Evolutionary conservation across 1,140 invertebrate species (phyloP).

Genomic region (Chionoecetes opilio): DNA sequence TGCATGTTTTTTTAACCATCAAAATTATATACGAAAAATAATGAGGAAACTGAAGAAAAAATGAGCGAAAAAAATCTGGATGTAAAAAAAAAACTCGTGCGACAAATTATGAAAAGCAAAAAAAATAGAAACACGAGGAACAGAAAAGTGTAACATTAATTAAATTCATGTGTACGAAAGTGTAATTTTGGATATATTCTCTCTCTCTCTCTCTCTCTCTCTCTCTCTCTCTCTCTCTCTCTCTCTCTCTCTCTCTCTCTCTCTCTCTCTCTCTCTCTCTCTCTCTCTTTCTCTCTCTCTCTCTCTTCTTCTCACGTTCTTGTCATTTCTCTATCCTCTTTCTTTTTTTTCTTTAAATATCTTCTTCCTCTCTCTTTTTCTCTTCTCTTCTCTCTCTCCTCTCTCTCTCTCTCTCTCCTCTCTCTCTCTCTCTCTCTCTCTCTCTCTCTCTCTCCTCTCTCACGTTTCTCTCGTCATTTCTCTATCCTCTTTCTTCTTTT

Average conservation of each 20-base stretch:
- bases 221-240: slow-evolving; percentile 27
- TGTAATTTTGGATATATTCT: neutral
- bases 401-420: neutral
- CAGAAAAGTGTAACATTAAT: neutral
- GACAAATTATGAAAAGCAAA: neutral
- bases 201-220: slow-evolving; percentile 27
- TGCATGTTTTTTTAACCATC: no score
- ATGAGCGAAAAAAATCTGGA: neutral
- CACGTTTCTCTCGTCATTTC: neutral
- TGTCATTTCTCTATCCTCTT: neutral
- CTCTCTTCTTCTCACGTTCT: neutral
- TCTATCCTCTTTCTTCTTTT: neutral
- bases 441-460: neutral
- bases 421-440: neutral
- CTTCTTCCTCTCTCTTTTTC: neutral
- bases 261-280: slow-evolving; percentile 2
- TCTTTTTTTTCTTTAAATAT: neutral
- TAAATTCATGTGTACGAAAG: neutral
- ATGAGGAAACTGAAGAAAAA: neutral
- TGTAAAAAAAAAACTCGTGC: no score
- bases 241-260: slow-evolving; percentile 27
- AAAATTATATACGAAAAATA: no score
- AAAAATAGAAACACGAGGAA: neutral
- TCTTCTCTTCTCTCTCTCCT: neutral
- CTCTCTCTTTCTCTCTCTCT: neutral